Base-by-base conservation (phyloP, 1,140 invertebrate species). In the Globodera ellingtonae region DNA sequence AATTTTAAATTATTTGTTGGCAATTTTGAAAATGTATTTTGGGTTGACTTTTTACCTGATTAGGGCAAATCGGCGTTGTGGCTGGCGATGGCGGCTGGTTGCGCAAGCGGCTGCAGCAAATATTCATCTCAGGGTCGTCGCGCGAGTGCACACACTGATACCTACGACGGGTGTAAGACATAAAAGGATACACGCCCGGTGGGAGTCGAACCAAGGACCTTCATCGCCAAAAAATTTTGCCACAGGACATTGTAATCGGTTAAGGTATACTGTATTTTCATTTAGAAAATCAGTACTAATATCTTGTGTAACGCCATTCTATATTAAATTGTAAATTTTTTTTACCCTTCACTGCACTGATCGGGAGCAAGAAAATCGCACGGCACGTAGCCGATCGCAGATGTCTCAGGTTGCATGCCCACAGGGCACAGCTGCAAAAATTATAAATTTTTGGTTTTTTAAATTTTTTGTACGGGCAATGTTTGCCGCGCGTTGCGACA, bases 301-400 rank as follows among this genome's bases (percentile, higher is more conserved):
- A 35, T 35, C 35, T 35, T 35, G 35, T 35, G 35, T 35, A 35
- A 35, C 35, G 35, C 35, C 35, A 35, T 35, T 35, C 35, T 35
- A 35, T 35, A 35, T 3, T 35, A 35, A 35, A 35, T 35, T 35
- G 35, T 35, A 35, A 35, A 35, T 35, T 35, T 35, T 35, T 24
- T 75, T 75, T 75, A 75, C 73, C 73, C 73, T 18, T 59, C 73
- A 21, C 66, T 71, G 56, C 78, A 79, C n/a, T 79, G 79, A 44
- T 79, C 78, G 10, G 84, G 79, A n/a, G 70, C 47, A 5, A 62
- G 9, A n/a, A 79, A 69, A 65, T 86, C 83, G 56, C 84, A 85
- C 5, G 75, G 80, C 0, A 87, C 79, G 74, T 78, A 88, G 48
- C 84, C 86, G 35, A 73, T 71, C 18, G 67, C 44, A 15, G 86